Evolutionary conservation across 2,888 invertebrate genomes (phyloP), one percentile per base, ranked within the genome.

Genomic region (Venusia cambrica): DNA sequence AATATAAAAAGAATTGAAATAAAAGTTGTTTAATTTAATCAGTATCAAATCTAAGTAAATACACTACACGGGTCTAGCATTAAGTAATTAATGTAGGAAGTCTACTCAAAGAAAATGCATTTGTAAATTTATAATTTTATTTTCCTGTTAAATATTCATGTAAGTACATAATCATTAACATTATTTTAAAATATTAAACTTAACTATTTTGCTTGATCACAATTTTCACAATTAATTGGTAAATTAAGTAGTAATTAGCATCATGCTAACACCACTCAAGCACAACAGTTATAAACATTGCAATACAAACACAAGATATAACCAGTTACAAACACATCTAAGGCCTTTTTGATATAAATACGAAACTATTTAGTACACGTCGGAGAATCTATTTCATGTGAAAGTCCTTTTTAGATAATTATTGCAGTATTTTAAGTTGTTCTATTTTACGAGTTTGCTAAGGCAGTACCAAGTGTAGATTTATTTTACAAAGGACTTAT

Each of bases 41-140:
- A n/a, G n/a, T n/a, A n/a, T n/a, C n/a, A n/a, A n/a, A n/a, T n/a
- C n/a, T n/a, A n/a, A n/a, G n/a, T n/a, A n/a, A n/a, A n/a, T n/a
- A n/a, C n/a, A n/a, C n/a, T n/a, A n/a, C n/a, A n/a, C n/a, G n/a
- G n/a, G n/a, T n/a, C n/a, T n/a, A n/a, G n/a, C n/a, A n/a, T n/a
- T n/a, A n/a, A n/a, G n/a, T n/a, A n/a, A n/a, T n/a, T n/a, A n/a
- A n/a, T n/a, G n/a, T n/a, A n/a, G n/a, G n/a, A n/a, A n/a, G n/a
- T n/a, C n/a, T 11, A 26, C 14, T 11, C 2, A 63, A 51, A 61
- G n/a, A n/a, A 66, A 62, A 62, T 46, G 36, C 47, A 26, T 35
- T 84, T 84, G 81, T 85, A 87, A 87, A 84, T 87, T 85, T 84
- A 77, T 85, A 85, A 85, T 69, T 85, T 83, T 84, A 84, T 81